These are phyloP conservation scores for Diarsia brunnea DNA, from an alignment of 2,888 invertebrate species.

Conservation along the genomic window DNA sequence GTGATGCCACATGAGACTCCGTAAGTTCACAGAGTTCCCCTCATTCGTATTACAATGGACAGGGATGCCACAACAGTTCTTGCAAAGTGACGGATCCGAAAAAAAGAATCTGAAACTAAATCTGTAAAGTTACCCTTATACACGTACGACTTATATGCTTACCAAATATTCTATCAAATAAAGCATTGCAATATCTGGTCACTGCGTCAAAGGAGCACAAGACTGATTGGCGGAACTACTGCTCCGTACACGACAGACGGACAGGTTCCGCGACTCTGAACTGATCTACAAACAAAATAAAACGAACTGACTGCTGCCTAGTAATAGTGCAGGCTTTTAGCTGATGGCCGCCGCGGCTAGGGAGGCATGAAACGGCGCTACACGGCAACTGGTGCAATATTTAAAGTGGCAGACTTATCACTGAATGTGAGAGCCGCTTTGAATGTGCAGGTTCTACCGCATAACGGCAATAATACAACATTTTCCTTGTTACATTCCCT, in stretches of 20 bases:
- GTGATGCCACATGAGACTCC: background rate
- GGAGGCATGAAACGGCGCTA: background rate
- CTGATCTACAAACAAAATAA: conserved; percentile 9
- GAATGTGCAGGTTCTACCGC: background rate
- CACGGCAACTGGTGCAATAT: conserved; percentile 19
- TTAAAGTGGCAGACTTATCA: conserved; percentile 30
- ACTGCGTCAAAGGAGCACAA: background rate
- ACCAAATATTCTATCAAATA: background rate
- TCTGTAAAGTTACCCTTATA: too few relatives aligned
- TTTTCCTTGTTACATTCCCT: conserved; percentile 4
- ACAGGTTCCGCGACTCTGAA: background rate
- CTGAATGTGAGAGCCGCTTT: background rate
- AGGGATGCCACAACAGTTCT: background rate
- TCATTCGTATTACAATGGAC: background rate
- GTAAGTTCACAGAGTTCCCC: background rate
- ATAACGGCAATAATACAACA: background rate
- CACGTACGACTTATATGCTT: background rate
- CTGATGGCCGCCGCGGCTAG: conserved; percentile 16
- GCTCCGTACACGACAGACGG: background rate
- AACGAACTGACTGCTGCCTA: background rate
- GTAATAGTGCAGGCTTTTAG: conserved; percentile 35
- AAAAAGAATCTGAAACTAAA: too few relatives aligned
- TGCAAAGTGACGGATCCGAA: background rate
- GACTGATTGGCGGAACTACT: background rate
- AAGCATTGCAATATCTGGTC: background rate